Conservation (phyloP, 2,888 invertebrate genomes). For the Iselma pallidipennis region DNA sequence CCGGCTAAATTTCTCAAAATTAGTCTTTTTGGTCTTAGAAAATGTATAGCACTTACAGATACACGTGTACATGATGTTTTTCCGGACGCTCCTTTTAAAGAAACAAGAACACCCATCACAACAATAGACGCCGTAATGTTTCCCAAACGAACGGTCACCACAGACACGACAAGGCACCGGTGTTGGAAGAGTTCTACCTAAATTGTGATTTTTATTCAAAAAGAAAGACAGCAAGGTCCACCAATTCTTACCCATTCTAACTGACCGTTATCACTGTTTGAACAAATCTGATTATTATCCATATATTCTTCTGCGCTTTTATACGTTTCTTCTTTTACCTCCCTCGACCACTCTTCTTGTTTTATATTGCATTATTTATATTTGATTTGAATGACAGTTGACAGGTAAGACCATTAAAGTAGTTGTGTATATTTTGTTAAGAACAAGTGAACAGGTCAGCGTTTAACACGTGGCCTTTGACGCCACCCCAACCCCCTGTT, state of each 20-base stretch:
- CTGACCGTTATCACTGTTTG: neutral
- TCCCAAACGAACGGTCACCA: slow-evolving; percentile 81
- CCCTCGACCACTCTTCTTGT: no score
- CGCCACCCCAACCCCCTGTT: slow-evolving; percentile 30
- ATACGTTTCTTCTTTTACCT: neutral
- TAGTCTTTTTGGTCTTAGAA: neutral
- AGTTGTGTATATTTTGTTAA: slow-evolving; percentile 19
- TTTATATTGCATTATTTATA: neutral
- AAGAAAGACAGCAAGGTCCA: slow-evolving; percentile 1
- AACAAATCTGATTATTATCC: neutral
- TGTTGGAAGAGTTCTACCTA: slow-evolving; percentile 62
- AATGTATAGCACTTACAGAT: slow-evolving; percentile 63
- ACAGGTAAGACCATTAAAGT: slow-evolving; percentile 39
- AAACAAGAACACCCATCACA: slow-evolving; percentile 91
- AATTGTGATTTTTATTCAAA: slow-evolving; percentile 5
- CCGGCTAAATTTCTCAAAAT: slow-evolving; percentile 60
- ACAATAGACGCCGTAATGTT: slow-evolving; percentile 82
- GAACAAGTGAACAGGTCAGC: slow-evolving; percentile 28
- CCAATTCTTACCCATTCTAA: slow-evolving; percentile 28
- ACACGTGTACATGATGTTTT: slow-evolving; percentile 73
- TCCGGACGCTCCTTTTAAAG: slow-evolving; percentile 81
- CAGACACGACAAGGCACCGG: slow-evolving; percentile 77
- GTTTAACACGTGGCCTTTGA: slow-evolving; percentile 40
- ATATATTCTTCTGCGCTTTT: neutral
- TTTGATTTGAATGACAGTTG: slow-evolving; percentile 35